Percentiles rank a stretch among this genome's conserved stretches.
phyloP scores from a whole-genome alignment of 1,140 invertebrate species.

The Polypedilum vanderplanki region DNA sequence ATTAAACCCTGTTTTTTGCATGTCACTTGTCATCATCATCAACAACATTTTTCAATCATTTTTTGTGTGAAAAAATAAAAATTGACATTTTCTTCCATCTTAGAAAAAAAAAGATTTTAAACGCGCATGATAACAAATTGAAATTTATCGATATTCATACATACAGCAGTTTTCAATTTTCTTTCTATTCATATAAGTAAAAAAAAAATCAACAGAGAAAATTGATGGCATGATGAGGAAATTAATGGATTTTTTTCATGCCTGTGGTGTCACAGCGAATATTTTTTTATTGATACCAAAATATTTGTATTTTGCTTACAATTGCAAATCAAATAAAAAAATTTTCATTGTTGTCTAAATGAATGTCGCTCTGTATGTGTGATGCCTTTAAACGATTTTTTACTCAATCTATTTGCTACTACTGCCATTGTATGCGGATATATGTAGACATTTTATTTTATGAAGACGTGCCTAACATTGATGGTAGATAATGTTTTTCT shows the following conservation, averaged over 20 bases:
- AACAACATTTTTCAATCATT: background rate
- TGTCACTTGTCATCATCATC: constrained; percentile 16
- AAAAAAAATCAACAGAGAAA: background rate
- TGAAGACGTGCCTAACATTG: too few species aligned
- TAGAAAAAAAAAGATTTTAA: background rate
- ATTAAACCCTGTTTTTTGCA: constrained; percentile 26
- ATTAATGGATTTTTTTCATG: constrained; percentile 14
- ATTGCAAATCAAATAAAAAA: background rate
- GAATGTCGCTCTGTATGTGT: background rate
- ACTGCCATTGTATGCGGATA: too few species aligned
- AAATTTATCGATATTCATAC: background rate
- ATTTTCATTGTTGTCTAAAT: background rate
- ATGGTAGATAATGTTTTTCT: too few species aligned
- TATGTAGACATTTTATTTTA: too few species aligned
- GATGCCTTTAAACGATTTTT: background rate
- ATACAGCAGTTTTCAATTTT: background rate
- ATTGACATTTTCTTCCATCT: background rate
- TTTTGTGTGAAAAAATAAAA: too few species aligned
- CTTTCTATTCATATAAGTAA: background rate
- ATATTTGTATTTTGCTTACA: constrained; percentile 1
- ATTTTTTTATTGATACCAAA: background rate
- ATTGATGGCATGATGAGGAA: background rate
- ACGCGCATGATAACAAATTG: background rate
- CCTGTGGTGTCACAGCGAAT: background rate
- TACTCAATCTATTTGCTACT: too few species aligned